Conservation (phyloP, 64 coral and sea anemone species). For the Montipora sp. region DNA sequence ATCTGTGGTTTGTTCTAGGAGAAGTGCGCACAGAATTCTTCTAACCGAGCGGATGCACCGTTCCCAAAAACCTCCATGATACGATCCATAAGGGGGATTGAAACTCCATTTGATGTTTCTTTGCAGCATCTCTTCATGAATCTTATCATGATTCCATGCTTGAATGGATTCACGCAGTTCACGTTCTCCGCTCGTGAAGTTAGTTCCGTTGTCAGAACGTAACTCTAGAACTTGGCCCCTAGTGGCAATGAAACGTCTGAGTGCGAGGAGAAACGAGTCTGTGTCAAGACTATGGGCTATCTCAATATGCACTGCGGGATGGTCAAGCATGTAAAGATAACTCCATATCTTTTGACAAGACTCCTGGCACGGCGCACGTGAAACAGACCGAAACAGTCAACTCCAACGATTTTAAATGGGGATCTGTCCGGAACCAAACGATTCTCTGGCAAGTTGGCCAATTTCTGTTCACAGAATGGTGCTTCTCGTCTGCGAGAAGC, state of each 20-base stretch:
- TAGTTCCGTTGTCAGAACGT: conserved; percentile 6
- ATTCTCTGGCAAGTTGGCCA: conserved; percentile 11
- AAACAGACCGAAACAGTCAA: too few species aligned
- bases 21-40: neutral
- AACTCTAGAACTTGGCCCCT: conserved; percentile 9
- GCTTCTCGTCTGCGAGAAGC: neutral
- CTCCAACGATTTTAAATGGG: neutral
- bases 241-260: too few species aligned
- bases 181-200: conserved; percentile 16
- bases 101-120: neutral
- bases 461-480: neutral
- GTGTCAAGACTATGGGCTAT: too few species aligned
- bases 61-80: neutral
- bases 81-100: neutral
- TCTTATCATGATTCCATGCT: conserved; percentile 35
- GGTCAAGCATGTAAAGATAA: too few species aligned
- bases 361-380: too few species aligned
- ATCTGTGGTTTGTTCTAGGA: neutral
- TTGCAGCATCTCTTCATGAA: neutral
- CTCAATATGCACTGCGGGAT: neutral
- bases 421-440: conserved; percentile 3
- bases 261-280: too few species aligned
- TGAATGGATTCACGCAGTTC: conserved; percentile 22
- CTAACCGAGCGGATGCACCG: neutral
- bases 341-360: too few species aligned